Conservation (phyloP, 2,113 vertebrate genomes). For the Cephalopholis sonnerati region DNA sequence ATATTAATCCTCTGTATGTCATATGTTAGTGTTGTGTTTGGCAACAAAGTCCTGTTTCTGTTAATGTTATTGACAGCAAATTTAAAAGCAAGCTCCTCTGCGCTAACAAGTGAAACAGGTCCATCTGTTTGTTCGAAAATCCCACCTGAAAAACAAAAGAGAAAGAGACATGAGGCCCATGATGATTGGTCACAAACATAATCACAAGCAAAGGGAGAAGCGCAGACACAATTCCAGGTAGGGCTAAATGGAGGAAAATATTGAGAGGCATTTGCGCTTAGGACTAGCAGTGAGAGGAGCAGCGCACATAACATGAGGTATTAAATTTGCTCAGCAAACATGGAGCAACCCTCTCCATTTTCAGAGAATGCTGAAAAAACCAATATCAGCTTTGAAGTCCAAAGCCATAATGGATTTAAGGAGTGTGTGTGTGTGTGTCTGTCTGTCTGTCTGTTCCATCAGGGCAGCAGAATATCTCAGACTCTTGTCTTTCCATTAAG, state of each 20-base stretch:
- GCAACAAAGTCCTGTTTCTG: conserved; percentile 96
- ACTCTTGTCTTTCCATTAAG: conserved; percentile 74
- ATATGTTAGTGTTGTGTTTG: conserved; percentile 98
- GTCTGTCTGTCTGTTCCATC: conserved; percentile 69
- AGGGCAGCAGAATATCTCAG: conserved; percentile 60
- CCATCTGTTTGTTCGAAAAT: conserved; percentile 97
- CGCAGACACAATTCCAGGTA: conserved; percentile 4
- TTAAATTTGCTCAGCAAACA: conserved; percentile 77
- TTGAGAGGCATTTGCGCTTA: conserved; percentile 45
- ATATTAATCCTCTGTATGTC: conserved; percentile 99
- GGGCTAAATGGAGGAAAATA: conserved; percentile 44
- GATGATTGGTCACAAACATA: conserved; percentile 18
- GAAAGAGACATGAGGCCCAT: conserved; percentile 12
- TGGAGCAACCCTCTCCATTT: conserved; percentile 60
- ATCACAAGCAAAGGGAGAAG: conserved; percentile 34
- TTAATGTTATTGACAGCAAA: conserved; percentile 99
- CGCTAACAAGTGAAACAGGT: conserved; percentile 92
- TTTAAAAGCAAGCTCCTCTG: conserved; percentile 97
- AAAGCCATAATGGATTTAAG: conserved; percentile 79
- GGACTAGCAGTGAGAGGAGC: conserved; percentile 30
- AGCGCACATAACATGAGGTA: conserved; percentile 55
- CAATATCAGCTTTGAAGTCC: conserved; percentile 82
- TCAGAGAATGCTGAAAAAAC: conserved; percentile 53
- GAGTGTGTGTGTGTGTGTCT: conserved; percentile 20
- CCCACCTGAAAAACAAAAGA: conserved; percentile 89